These are phyloP conservation scores for Paragorgia papillata DNA, from an alignment of 92 coral and sea anemone species.

Conservation along the genomic window DNA sequence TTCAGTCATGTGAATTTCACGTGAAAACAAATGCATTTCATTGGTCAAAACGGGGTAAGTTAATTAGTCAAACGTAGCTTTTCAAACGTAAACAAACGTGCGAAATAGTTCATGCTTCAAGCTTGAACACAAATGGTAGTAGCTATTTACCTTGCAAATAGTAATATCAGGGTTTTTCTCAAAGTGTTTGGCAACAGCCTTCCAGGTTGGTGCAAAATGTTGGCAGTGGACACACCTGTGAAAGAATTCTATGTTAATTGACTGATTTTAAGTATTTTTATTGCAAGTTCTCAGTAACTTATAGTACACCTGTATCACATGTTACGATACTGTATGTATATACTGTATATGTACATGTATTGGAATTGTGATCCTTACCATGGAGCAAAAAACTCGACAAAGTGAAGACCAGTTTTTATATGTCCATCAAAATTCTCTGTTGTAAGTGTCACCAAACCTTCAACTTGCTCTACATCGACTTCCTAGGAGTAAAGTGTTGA, in stretches of 20 bases:
- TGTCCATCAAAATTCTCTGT: slow-evolving; percentile 76
- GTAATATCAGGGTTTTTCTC: slow-evolving; percentile 74
- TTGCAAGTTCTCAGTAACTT: background rate
- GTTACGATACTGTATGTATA: no score
- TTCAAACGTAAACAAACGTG: no score
- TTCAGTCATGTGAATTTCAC: no score
- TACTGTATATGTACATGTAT: no score
- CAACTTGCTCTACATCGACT: slow-evolving; percentile 53
- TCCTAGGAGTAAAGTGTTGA: background rate
- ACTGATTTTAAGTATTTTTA: no score
- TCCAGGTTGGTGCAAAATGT: slow-evolving; percentile 91
- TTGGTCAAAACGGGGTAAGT: no score
- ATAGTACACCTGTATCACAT: no score
- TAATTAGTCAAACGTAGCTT: no score
- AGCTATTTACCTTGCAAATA: slow-evolving; percentile 79
- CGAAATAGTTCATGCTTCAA: no score
- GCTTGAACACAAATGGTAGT: no score
- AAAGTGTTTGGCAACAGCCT: slow-evolving; percentile 71
- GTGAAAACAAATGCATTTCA: no score
- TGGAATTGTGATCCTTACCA: slow-evolving; percentile 73
- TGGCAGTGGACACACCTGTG: slow-evolving; percentile 94
- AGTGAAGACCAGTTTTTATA: slow-evolving; percentile 76
- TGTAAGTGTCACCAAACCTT: slow-evolving; percentile 77
- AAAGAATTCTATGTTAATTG: no score
- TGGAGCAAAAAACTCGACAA: slow-evolving; percentile 97